A percentile compares a stretch with the other conserved stretches of the same genome.
Evolutionary conservation across 2,113 vertebrate genomes (phyloP).

Genomic region (Cebus imitator): DNA sequence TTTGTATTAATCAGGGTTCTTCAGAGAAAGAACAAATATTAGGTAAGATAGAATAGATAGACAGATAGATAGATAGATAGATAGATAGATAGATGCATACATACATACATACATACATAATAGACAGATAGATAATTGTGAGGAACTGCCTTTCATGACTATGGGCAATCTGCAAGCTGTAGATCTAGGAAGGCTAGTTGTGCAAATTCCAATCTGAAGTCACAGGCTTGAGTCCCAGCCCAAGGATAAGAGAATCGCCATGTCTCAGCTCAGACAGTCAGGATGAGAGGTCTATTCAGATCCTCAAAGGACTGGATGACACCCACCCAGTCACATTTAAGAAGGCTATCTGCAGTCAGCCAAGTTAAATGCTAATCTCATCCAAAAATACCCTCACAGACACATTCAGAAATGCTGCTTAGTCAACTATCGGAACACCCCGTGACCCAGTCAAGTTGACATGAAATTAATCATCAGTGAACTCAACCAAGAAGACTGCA

Average conservation of each 20-base stretch:
- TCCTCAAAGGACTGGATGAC: no score
- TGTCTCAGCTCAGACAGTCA: background rate
- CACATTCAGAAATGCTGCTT: background rate
- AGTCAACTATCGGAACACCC: background rate
- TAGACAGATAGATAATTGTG: background rate
- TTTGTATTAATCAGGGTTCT: background rate
- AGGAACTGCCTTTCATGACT: background rate
- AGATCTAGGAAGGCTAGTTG: background rate
- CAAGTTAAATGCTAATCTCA: no score
- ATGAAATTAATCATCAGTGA: background rate
- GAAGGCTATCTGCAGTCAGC: fast-evolving
- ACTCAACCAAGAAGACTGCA: no score
- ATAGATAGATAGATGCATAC: no score
- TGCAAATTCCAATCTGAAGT: background rate
- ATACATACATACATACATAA: no score
- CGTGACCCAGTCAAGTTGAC: background rate
- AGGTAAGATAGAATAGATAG: background rate
- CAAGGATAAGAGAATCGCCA: background rate
- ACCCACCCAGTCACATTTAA: background rate
- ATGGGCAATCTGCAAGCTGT: background rate
- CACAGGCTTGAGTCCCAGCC: background rate
- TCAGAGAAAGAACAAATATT: background rate
- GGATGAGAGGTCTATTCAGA: background rate
- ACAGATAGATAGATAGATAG: no score
- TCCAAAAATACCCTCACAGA: background rate